A percentile compares a stretch with the other conserved stretches of the same genome.
These are phyloP conservation scores for Agriopis leucophaearia DNA, from an alignment of 2,888 invertebrate species.

Conservation along the genomic window DNA sequence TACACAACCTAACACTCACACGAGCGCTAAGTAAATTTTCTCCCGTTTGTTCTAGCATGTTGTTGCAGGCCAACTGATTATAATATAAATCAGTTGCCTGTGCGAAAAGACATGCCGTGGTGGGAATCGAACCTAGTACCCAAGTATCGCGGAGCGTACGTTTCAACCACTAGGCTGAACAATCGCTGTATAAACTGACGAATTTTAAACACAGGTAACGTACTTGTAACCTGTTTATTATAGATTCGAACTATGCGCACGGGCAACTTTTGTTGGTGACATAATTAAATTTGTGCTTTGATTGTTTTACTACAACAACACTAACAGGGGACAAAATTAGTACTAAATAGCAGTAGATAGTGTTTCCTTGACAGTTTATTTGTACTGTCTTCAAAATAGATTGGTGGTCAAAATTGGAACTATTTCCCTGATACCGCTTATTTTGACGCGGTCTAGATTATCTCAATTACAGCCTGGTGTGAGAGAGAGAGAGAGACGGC, in stretches of 20 bases:
- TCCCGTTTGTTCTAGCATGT: constrained; percentile 68
- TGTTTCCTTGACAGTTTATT: too few species aligned
- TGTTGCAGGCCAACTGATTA: constrained; percentile 69
- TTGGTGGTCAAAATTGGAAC: too few species aligned
- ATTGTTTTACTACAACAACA: too few species aligned
- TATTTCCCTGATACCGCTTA: too few species aligned
- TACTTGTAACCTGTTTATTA: background rate
- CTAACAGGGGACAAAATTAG: too few species aligned
- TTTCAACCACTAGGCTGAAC: constrained; percentile 39
- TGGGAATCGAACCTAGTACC: constrained; percentile 53
- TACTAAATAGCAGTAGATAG: too few species aligned
- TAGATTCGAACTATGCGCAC: background rate
- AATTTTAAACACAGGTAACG: background rate
- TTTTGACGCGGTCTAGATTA: too few species aligned
- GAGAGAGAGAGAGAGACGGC: too few species aligned
- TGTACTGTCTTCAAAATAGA: too few species aligned
- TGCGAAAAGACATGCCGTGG: constrained; percentile 63
- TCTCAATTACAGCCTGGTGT: too few species aligned
- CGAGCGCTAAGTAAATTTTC: constrained; percentile 63
- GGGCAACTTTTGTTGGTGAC: background rate
- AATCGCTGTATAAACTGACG: background rate
- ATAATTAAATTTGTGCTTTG: too few species aligned
- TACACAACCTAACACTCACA: constrained; percentile 68
- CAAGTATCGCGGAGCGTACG: constrained; percentile 27
- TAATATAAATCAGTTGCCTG: constrained; percentile 62